Conservation (phyloP, 2,888 invertebrate genomes). For the Fissipunctia ypsillon region DNA sequence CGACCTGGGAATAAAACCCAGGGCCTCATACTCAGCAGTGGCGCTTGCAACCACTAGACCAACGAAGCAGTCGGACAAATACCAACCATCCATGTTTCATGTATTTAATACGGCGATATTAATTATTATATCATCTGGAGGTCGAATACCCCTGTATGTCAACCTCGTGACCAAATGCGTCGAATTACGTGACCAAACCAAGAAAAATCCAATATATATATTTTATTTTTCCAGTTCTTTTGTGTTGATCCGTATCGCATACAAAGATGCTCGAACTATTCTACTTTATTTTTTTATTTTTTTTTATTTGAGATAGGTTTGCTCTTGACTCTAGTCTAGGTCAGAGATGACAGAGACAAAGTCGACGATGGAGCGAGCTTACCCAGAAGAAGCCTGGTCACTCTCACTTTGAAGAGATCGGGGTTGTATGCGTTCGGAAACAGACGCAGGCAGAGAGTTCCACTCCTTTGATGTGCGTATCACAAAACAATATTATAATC, state of each 20-base stretch:
- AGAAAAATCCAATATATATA: constrained; percentile 49
- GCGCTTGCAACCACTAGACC: background rate
- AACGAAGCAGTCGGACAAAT: background rate
- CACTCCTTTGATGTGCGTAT: no score
- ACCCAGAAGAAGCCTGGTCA: no score
- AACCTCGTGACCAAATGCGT: constrained; percentile 47
- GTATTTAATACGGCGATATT: constrained; percentile 43
- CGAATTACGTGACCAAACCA: constrained; percentile 57
- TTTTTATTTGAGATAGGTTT: no score
- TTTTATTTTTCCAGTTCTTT: constrained; percentile 29
- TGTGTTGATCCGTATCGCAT: constrained; percentile 26
- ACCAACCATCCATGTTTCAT: background rate
- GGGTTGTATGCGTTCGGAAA: no score
- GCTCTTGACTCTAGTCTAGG: no score
- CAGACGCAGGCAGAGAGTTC: no score
- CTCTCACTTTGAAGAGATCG: no score
- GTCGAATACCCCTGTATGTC: constrained; percentile 22
- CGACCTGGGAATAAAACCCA: background rate
- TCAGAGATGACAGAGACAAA: no score
- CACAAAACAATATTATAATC: no score
- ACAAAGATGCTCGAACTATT: constrained; percentile 19
- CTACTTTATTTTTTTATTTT: no score
- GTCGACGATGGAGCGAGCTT: no score
- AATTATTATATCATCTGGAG: constrained; percentile 32
- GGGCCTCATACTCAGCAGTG: background rate